Evolutionary conservation across 2,888 invertebrate species (phyloP).

Genomic region (Thysanoteuthis rhombus): DNA sequence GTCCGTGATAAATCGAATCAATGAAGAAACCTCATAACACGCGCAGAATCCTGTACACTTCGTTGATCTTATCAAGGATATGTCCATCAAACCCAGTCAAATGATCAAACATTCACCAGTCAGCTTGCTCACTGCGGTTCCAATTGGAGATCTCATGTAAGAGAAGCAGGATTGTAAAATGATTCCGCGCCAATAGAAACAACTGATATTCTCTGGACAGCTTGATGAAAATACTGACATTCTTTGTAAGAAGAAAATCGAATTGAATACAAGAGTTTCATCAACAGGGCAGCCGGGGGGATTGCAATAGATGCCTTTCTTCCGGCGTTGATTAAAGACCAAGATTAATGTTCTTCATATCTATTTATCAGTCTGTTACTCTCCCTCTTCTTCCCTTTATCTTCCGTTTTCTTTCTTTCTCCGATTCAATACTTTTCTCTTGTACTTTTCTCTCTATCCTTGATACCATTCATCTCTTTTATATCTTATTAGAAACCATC

Average conservation of each 20-base stretch:
- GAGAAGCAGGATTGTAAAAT: background rate
- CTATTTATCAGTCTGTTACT: background rate
- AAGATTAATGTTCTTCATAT: background rate
- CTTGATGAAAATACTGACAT: background rate
- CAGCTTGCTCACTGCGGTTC: background rate
- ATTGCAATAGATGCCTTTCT: background rate
- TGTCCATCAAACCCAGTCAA: background rate
- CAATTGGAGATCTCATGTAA: background rate
- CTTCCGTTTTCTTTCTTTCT: background rate
- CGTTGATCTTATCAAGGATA: background rate
- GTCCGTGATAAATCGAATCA: background rate
- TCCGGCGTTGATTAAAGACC: background rate
- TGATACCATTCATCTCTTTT: too few relatives aligned
- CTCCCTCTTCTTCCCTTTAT: background rate
- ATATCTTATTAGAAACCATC: too few relatives aligned
- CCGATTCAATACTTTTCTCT: background rate
- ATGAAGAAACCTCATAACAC: background rate
- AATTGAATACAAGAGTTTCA: background rate
- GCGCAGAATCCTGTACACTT: background rate
- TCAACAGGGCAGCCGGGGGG: background rate
- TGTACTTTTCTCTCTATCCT: background rate
- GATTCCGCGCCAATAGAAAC: background rate
- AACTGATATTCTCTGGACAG: background rate
- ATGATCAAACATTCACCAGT: background rate
- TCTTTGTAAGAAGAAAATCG: background rate